Percentiles rank a stretch among this genome's conserved stretches.
phyloP scores from a whole-genome alignment of 2,797 vertebrate genomes.

The Trachops cirrhosus region DNA sequence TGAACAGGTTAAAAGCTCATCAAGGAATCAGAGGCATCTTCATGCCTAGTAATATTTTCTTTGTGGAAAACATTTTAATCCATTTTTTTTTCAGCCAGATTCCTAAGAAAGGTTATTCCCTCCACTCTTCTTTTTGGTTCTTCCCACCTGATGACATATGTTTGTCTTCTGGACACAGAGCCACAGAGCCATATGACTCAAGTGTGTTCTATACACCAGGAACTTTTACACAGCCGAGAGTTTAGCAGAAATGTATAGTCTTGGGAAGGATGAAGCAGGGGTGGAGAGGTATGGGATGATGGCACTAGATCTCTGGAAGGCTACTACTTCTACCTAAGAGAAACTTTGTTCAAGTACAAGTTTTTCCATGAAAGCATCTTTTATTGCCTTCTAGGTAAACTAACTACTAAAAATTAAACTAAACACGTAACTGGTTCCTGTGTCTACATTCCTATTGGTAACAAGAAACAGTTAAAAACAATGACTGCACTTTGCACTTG shows the following conservation, averaged over 20 bases:
- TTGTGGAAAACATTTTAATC: neutral
- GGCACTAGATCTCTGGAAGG: neutral
- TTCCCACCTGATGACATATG: neutral
- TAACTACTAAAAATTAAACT: neutral
- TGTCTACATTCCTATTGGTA: neutral
- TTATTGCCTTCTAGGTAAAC: neutral
- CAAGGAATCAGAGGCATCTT: neutral
- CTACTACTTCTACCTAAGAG: neutral
- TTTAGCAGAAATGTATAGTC: neutral
- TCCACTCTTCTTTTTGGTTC: neutral
- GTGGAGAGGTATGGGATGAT: no score
- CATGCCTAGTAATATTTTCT: neutral
- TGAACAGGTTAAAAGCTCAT: neutral
- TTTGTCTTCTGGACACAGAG: neutral
- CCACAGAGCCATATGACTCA: neutral
- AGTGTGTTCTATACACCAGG: neutral
- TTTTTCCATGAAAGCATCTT: neutral
- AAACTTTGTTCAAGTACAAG: neutral
- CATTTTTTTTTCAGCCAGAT: neutral
- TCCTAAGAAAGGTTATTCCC: neutral
- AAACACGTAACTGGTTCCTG: neutral
- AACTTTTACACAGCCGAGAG: neutral
- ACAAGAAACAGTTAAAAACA: constrained; percentile 9
- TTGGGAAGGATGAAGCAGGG: neutral
- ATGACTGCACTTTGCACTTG: neutral